Base-by-base conservation (phyloP, 2,113 vertebrate genomes). In the Seriola quinqueradiata region DNA sequence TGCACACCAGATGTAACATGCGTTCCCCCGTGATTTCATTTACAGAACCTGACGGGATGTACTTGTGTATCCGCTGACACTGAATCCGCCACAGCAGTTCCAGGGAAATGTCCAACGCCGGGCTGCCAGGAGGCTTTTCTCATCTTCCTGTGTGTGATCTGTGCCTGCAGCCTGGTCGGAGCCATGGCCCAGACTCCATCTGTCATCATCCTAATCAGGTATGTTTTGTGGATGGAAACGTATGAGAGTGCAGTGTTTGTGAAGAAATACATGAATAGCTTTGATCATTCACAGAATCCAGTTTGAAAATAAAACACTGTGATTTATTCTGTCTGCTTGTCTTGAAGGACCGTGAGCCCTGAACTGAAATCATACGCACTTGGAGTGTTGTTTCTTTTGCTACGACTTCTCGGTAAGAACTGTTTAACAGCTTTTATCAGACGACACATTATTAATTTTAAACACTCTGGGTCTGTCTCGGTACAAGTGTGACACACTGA, bases 171-270 rank as follows among this genome's bases (percentile, higher is more conserved):
- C 93, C 95, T 99, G 96, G 97, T 99, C 0, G 98, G 98, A 66
- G 97, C 98, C 79, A 99, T 99, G 98, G 98, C 98, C 0, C 98
- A 99, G 95, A 99, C 98, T 0, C 98, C 98, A 0, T 99, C 98
- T 0, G 97, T 99, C 88, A 99, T 99, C 94, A 98, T 99, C 70
- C 96, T 99, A 16, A 99, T 99, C 96, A 97, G 98, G 98, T 98
- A 82, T 23, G 64, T 32, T n/a, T 55, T 48, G 36, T 11, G 25
- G 54, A 28, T 55, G 2, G 13, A 48, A 17, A 19, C 1, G 0
- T 4, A 21, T 19, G n/a, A 54, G 32, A 17, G 44, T 21, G 70
- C 61, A 73, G 23, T 3, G 23, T 57, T 19, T 38, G 48, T 48
- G 21, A 32, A 21, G 16, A 19, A 19, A 34, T 21, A 10, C 16